A percentile compares a stretch with the other conserved stretches of the same genome.
phyloP scores from a whole-genome alignment of 2,797 vertebrate genomes.

The Acipenser oxyrinchus region DNA sequence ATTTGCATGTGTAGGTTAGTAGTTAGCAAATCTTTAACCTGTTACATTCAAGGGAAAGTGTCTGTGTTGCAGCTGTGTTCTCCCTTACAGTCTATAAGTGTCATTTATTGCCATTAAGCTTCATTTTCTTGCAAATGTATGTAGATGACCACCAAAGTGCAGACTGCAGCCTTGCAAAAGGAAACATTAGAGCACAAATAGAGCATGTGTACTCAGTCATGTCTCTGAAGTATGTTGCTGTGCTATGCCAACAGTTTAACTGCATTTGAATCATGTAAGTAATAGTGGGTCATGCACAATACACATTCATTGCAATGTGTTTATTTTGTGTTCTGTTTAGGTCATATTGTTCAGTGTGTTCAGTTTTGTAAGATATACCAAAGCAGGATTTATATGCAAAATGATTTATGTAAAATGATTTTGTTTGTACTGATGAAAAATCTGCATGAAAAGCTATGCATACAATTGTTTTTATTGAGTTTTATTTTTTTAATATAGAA shows the following conservation, averaged over 20 bases:
- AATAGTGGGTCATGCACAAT: no score
- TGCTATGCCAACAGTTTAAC: no score
- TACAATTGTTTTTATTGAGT: no score
- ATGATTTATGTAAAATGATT: no score
- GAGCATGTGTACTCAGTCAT: background rate
- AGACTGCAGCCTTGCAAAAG: constrained; percentile 8
- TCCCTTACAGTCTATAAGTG: constrained; percentile 11
- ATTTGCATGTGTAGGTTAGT: background rate
- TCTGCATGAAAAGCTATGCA: no score
- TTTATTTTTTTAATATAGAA: no score
- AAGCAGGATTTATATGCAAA: no score
- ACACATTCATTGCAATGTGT: no score
- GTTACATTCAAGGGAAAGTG: constrained; percentile 3
- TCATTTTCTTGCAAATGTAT: constrained; percentile 1
- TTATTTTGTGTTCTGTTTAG: no score
- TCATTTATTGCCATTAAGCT: constrained; percentile 13
- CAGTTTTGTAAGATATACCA: no score
- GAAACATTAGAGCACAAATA: background rate
- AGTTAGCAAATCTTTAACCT: constrained; percentile 12
- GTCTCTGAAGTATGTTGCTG: background rate
- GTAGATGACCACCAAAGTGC: constrained; percentile 5
- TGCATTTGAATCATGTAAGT: background rate
- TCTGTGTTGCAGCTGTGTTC: constrained; percentile 3
- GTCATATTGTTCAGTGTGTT: no score
- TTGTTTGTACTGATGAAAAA: no score